Evolutionary conservation across 1,140 invertebrate genomes (phyloP), one percentile per base, ranked within the genome.

Genomic region (Parapsyche elsis): DNA sequence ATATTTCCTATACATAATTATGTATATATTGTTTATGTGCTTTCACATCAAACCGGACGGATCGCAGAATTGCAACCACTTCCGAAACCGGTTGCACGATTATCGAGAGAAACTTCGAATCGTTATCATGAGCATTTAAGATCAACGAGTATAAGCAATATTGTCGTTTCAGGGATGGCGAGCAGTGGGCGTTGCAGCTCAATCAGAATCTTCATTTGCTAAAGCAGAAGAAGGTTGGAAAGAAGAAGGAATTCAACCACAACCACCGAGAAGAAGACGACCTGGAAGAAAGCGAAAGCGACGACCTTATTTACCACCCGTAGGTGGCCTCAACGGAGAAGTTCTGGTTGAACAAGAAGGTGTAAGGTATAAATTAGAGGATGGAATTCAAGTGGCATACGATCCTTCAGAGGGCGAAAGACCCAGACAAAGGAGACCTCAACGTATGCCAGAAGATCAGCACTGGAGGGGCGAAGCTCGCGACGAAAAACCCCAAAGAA

Each of bases 121-220:
- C 12, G 10, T 38, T 4, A 71, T 71, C 26, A 44, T 2, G 12
- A 26, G 1, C 21, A 16, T 4, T 9, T 2, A 23, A 14, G 24
- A 16, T 75, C 30, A 49, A 49, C 2, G 49, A 53, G 2, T 61
- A n/a, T n/a, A n/a, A n/a, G 73, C 45, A 53, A 49, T 53, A 73
- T 80, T 70, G 9, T 23, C 45, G 23, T 84, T 90, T 90, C 87
- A 91, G 90, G 83, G 86, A 74, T 90, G 90, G 90, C 86, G 87
- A 84, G 86, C 85, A 14, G 84, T 88, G 19, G 30, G 24, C 9
- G 44, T 16, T 23, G 14, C 38, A n/a, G 5, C 14, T 0, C 38
- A 45, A 46, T 38, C 71, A n/a, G 76, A 83, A 30, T 75, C 83
- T 19, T 79, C 81, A 78, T 46, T 67, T 19, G 53, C 76, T 0